Evolutionary conservation across 2,797 vertebrate species (phyloP).

Genomic region (Craterocephalus amniculus): DNA sequence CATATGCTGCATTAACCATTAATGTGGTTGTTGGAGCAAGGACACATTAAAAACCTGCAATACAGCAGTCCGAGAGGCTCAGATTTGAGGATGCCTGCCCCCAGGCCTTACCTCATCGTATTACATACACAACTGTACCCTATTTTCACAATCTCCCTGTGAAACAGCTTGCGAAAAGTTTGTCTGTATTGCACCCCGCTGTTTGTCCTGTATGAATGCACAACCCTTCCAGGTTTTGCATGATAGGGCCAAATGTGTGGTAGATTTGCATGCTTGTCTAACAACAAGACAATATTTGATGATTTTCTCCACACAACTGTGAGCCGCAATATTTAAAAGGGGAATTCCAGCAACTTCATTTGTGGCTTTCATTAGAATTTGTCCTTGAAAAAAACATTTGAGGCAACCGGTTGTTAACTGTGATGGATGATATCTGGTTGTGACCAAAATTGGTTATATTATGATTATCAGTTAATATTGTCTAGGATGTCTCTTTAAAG

Average conservation of each 20-base stretch:
- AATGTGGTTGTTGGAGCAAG: too few relatives aligned
- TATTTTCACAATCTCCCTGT: conserved; percentile 42
- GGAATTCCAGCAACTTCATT: background rate
- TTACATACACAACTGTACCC: conserved; percentile 40
- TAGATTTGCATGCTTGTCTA: conserved; percentile 58
- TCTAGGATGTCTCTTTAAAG: conserved; percentile 21
- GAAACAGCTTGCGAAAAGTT: conserved; percentile 47
- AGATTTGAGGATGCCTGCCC: too few relatives aligned
- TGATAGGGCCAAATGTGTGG: conserved; percentile 47
- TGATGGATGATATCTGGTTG: background rate
- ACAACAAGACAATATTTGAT: conserved; percentile 9
- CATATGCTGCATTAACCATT: too few relatives aligned
- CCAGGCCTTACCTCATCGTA: conserved; percentile 46
- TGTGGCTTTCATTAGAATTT: background rate
- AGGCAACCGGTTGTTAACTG: background rate
- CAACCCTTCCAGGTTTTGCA: conserved; percentile 60
- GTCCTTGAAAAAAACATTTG: background rate
- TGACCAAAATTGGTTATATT: background rate
- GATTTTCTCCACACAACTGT: background rate
- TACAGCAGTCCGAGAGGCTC: too few relatives aligned
- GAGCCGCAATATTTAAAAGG: conserved; percentile 1
- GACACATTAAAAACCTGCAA: too few relatives aligned
- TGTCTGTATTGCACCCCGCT: background rate
- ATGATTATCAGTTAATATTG: background rate
- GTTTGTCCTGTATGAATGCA: conserved; percentile 65